Conservation (phyloP, 2,797 vertebrate genomes). For the Otolemur crassicaudatus region DNA sequence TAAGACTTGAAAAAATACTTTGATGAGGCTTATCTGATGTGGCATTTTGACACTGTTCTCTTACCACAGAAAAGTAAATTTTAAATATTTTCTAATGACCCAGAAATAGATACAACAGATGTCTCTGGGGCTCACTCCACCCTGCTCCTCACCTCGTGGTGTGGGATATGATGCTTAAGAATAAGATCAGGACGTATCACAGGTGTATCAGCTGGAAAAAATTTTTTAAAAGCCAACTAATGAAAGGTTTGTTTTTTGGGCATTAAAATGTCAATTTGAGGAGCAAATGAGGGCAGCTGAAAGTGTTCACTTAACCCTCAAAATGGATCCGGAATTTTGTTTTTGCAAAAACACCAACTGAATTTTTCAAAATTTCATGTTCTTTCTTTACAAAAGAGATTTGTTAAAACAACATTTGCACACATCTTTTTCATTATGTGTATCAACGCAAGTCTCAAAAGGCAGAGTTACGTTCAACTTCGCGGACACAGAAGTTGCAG, state of each 20-base stretch:
- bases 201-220: background rate
- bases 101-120: background rate
- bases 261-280: background rate
- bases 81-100: background rate
- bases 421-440: background rate
- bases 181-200: background rate
- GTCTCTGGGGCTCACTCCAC: background rate
- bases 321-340: slow-evolving; percentile 2
- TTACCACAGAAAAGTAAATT: background rate
- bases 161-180: background rate
- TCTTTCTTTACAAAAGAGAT: background rate
- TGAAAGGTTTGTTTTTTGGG: background rate
- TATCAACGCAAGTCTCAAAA: background rate
- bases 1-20: background rate
- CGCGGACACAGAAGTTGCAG: background rate
- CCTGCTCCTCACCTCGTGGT: background rate
- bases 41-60: background rate
- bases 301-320: background rate
- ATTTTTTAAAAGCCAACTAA: slow-evolving; percentile 23
- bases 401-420: slow-evolving; percentile 1
- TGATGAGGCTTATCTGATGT: background rate
- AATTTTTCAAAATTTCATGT: background rate
- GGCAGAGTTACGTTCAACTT: background rate
- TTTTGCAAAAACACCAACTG: background rate
- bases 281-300: background rate